Evolutionary conservation across 2,888 invertebrate genomes (phyloP), one percentile per base, ranked within the genome.

Genomic region (Glaucopsyche alexis): DNA sequence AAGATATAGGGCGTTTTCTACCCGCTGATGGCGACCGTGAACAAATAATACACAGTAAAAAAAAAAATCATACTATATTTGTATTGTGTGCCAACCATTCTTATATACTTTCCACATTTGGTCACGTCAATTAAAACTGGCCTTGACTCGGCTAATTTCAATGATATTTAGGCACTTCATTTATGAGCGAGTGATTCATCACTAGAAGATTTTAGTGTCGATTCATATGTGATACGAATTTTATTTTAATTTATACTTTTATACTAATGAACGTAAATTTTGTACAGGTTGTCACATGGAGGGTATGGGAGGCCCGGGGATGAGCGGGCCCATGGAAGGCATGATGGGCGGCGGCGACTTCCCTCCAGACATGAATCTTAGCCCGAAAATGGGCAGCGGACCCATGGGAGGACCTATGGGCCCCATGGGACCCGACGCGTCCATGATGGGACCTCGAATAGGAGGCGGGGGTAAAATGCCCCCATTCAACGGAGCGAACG

Each of bases 401-500:
- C 91, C 91, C 64, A 92, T 92, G 85, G 91, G 92, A 74, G 94
- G 94, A 13, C 92, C 93, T 78, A 93, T 92, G 91, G 93, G 90
- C 0, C 91, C 88, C 29, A 91, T 90, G 87, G 93, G 91, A 2
- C 91, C 84, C 82, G 94, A 91, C 87, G 93, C 85, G 84, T 94
- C 94, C 72, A 95, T 95, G 94, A 95, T 95, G 94, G 95, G 95
- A 29, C 95, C 96, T 66, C 92, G 94, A 14, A 94, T 94, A 87
- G 94, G 94, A 72, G 94, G 85, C 71, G 91, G 89, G 49, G 94
- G 94, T 0, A 93, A 93, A 77, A 93, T 93, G 93, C 87, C 92
- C 16, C 95, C 95, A 9, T 94, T 94, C 81, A 95, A 94, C 84
- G 94, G 93, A 9, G 93, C 93, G 11, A 98, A 97, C 87, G 96